A percentile compares a stretch with the other conserved stretches of the same genome.
These are phyloP conservation scores for Phylloscopus whistleri DNA, from an alignment of 2,113 vertebrate species.

Conservation along the genomic window DNA sequence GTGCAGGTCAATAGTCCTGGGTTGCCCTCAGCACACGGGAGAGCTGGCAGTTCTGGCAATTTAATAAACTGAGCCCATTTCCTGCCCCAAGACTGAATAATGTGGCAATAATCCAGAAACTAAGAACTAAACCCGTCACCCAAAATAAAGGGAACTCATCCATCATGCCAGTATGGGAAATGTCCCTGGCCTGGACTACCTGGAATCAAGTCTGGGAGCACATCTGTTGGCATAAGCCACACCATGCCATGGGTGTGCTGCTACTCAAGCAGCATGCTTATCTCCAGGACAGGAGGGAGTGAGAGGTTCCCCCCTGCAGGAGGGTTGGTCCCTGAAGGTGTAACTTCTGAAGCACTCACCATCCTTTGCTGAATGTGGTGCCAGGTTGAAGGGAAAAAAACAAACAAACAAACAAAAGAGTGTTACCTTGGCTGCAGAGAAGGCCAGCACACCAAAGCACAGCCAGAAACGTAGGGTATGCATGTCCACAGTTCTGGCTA, in stretches of 20 bases:
- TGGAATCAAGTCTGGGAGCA: background rate
- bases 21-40: background rate
- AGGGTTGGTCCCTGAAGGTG: background rate
- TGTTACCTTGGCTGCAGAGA: constrained; percentile 91
- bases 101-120: background rate
- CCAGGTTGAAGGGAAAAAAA: background rate
- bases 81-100: background rate
- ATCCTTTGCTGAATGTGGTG: background rate
- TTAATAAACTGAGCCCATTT: background rate
- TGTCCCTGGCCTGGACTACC: background rate
- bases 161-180: background rate
- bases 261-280: background rate
- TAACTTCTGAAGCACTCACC: fast-evolving
- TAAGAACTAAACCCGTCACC: background rate
- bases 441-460: constrained; percentile 92
- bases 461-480: constrained; percentile 89
- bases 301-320: no score
- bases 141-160: background rate
- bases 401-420: background rate
- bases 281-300: background rate
- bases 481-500: constrained; percentile 92
- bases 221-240: background rate
- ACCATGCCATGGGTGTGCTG: background rate
- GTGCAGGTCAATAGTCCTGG: background rate
- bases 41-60: background rate